Base-by-base conservation (phyloP, 2,113 vertebrate genomes). In the Trochalopteron elliotii region DNA sequence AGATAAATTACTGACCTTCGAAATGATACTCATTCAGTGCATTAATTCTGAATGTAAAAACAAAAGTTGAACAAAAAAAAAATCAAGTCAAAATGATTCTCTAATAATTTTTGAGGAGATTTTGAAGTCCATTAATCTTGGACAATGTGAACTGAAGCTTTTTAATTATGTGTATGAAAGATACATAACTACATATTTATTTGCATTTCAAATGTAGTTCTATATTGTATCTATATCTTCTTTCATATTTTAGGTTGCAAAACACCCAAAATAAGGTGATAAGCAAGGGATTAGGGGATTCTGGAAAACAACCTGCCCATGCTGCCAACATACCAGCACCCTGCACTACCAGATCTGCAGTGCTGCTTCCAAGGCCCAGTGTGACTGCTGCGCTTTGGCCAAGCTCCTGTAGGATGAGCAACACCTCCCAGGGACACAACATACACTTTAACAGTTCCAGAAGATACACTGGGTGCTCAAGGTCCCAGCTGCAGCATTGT, bases 31-130 rank as follows among this genome's bases (percentile, higher is more conserved):
- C 39, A 42, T 50, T 77, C 42, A 56, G 27, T 23, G 8, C 22
- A 91, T 81, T 81, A 71, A 71, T 79, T 84, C 61, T 50, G 33
- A 88, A 63, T 13, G 17, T 52, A 89, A 87, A 89, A 94, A 47
- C 5, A 7, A 15, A 39, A 83, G 10, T 15, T 67, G 39, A 87
- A 87, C 12, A 61, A 63, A 56, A 53, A 60, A 60, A 45, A 77
- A 59, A 33, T 31, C 33, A 79, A 50, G 47, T 15, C 10, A 85
- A 83, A 68, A 83, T 53, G 1, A 79, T 74, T 83, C 59, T 92
- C 30, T 57, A 57, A 65, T 50, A 5, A 33, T 55, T 90, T 89
- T 59, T 81, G 39, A 69, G 33, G 37, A 79, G 7, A 83, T 56
- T 90, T 86, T 75, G 11, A 52, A 80, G 27, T 71, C 28, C 45